Percentiles rank a stretch among this genome's conserved stretches.
These are phyloP conservation scores for Nansenia antarctica DNA, from an alignment of 2,113 vertebrate genomes.

Conservation along the genomic window DNA sequence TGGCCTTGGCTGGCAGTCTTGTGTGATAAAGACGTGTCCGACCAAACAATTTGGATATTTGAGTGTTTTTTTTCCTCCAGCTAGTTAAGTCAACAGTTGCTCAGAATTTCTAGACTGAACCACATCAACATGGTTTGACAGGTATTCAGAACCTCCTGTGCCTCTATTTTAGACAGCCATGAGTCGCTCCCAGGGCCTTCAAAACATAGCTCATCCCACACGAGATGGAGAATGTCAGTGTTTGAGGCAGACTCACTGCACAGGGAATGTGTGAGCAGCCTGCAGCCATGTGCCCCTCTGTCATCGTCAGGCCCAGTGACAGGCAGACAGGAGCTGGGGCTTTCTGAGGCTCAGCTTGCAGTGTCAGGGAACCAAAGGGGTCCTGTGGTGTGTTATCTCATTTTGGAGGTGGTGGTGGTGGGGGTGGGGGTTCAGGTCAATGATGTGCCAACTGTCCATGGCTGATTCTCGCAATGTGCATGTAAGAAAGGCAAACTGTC, in stretches of 20 bases:
- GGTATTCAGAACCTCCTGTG: constrained; percentile 51
- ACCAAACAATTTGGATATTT: background rate
- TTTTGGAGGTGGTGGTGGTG: background rate
- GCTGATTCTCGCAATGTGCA: background rate
- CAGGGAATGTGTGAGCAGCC: constrained; percentile 40
- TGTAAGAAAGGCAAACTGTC: background rate
- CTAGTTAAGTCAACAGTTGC: constrained; percentile 39
- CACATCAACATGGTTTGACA: constrained; percentile 55
- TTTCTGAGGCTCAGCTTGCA: constrained; percentile 59
- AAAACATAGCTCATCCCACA: constrained; percentile 52
- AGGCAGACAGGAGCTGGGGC: constrained; percentile 51
- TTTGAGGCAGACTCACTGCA: constrained; percentile 32
- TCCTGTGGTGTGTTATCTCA: constrained; percentile 3
- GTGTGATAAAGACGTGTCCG: background rate
- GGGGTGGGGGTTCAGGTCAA: background rate
- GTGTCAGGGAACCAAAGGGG: constrained; percentile 7
- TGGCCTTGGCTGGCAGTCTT: background rate
- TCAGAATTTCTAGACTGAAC: constrained; percentile 50
- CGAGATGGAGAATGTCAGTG: constrained; percentile 52
- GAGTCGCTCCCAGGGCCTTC: constrained; percentile 50
- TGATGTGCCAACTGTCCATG: constrained; percentile 2
- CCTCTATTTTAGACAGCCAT: constrained; percentile 42
- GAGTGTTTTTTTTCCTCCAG: background rate
- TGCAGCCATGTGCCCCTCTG: constrained; percentile 52
- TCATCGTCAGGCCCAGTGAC: constrained; percentile 65